These are phyloP conservation scores for Myotis myotis DNA, from an alignment of 2,797 vertebrate genomes.

Conservation along the genomic window DNA sequence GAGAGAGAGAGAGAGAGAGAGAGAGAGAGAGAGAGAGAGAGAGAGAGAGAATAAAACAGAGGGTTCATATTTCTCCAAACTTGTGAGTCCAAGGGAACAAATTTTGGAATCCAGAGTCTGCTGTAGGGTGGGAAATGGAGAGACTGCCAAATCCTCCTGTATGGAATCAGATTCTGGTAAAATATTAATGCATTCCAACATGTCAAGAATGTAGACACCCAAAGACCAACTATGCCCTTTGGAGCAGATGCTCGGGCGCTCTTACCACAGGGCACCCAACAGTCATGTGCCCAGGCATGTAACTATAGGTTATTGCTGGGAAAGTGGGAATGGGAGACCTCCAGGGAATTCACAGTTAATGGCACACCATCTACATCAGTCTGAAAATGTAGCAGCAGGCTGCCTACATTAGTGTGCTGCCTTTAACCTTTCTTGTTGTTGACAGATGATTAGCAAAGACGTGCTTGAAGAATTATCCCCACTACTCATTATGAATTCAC, in stretches of 20 bases:
- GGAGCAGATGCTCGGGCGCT: neutral
- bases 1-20: no score
- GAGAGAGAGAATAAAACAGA: no score
- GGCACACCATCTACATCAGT: rapidly evolving
- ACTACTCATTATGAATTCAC: neutral
- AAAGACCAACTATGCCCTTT: neutral
- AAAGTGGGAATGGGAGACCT: neutral
- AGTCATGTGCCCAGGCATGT: neutral
- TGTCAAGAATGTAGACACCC: neutral
- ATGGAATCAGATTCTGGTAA: neutral
- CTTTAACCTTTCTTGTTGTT: neutral
- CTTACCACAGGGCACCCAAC: neutral
- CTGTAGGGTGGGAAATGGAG: neutral
- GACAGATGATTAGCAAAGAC: constrained; percentile 53
- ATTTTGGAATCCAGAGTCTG: neutral
- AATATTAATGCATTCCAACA: neutral
- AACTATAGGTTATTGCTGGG: neutral
- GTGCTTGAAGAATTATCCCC: neutral
- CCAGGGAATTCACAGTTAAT: neutral
- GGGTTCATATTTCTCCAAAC: no score
- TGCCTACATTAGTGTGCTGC: neutral
- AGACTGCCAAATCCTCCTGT: rapidly evolving
- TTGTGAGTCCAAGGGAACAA: no score
- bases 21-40: rapidly evolving
- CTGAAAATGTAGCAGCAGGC: neutral